A percentile compares a stretch with the other conserved stretches of the same genome.
phyloP scores from a whole-genome alignment of 2,888 invertebrate genomes.

The Strigamia transsilvanica region DNA sequence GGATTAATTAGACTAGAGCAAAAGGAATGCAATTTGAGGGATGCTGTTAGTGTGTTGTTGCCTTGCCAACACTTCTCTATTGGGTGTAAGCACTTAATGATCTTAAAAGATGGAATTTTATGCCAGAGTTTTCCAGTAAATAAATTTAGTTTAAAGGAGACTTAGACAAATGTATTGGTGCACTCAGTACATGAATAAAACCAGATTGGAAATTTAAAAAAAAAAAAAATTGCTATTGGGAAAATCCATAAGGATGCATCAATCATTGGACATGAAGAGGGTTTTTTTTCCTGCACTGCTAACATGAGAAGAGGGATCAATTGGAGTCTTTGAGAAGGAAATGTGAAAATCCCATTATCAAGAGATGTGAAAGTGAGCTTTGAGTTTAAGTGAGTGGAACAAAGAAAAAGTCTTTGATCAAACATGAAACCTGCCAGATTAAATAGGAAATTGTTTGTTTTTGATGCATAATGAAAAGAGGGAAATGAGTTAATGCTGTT shows the following conservation, averaged over 20 bases:
- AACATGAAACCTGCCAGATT: no score
- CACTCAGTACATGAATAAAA: no score
- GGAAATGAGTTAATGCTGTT: neutral
- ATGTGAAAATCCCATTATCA: constrained; percentile 37
- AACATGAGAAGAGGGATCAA: constrained; percentile 4
- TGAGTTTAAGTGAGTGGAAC: constrained; percentile 20
- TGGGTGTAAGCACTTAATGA: no score
- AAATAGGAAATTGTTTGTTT: no score
- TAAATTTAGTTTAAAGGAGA: no score
- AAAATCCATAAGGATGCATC: neutral
- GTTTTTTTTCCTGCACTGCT: neutral
- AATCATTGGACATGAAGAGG: constrained; percentile 19
- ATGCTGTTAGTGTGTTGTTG: neutral
- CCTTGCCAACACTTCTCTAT: neutral
- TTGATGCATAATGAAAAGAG: neutral
- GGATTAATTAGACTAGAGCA: constrained; percentile 1
- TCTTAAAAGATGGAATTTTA: neutral
- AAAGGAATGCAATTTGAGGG: neutral
- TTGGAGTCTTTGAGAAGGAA: constrained; percentile 35
- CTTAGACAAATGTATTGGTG: no score
- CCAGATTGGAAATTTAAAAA: neutral
- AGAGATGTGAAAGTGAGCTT: constrained; percentile 13
- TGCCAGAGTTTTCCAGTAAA: neutral
- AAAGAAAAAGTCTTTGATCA: neutral
- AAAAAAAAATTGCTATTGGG: neutral